Evolutionary conservation across 2,888 invertebrate genomes (phyloP), one percentile per base, ranked within the genome.

Genomic region (Schizaphis graminum): DNA sequence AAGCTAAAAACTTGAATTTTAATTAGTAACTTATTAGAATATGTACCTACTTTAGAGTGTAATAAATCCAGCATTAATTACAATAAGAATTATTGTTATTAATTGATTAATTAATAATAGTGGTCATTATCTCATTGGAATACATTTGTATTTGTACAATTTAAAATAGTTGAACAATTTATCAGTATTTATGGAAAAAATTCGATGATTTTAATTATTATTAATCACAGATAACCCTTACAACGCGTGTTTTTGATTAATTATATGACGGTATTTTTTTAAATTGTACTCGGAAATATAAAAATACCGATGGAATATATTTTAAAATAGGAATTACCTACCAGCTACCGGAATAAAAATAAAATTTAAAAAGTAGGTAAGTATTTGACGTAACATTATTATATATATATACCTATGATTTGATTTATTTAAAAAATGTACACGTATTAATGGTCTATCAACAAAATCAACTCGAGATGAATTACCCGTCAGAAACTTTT

Each of bases 401-500:
- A 47, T 41, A n/a, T 77, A 21, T 89, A 61, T 41, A n/a, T 77
- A 21, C 35, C 77, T 77, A 77, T 21, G 21, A n/a, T 61, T 61
- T 61, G 61, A 61, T 61, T 89, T 67, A 61, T 89, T 44, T 61
- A n/a, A 56, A 61, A 88, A 88, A 44, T 89, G 35, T 89, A 41
- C 89, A 41, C 35, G 35, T 91, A 53, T 77, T n/a, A 67, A 21
- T 67, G 10, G n/a, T 77, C n/a, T 35, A 49, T 67, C 35, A 49
- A 35, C 11, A 49, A 77, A 67, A 91, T 49, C 67, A 77, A 28
- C 35, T 77, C 26, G 21, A 91, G 67, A 91, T 91, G 53, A 91
- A 91, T 77, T 49, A 67, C 35, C 67, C 47, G 35, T 91, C 67
- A 49, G 35, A 91, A 77, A 91, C 47, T 77, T 91, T 90, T 35